A percentile compares a stretch with the other conserved stretches of the same genome.
Conservation (phyloP, 2,888 invertebrate species). For the Scaptomyza flava region DNA sequence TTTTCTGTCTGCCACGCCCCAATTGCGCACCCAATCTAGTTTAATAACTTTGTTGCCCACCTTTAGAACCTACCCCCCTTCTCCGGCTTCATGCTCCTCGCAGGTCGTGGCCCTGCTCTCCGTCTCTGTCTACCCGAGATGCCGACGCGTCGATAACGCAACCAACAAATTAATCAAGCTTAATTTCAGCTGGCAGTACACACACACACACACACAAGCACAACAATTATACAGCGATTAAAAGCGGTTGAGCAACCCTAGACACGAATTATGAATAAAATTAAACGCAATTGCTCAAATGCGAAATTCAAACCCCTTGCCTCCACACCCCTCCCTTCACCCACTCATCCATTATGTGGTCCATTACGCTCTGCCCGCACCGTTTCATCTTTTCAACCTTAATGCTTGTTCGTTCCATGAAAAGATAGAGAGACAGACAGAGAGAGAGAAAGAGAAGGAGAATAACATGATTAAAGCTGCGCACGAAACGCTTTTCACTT, state of each 20-base stretch:
- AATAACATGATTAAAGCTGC: slow-evolving; percentile 70
- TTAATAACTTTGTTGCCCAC: slow-evolving; percentile 69
- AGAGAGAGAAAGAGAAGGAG: slow-evolving; percentile 42
- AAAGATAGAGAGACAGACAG: slow-evolving; percentile 37
- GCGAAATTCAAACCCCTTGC: slow-evolving; percentile 36
- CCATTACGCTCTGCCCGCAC: slow-evolving; percentile 1
- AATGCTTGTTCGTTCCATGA: slow-evolving; percentile 44
- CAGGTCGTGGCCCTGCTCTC: slow-evolving; percentile 30
- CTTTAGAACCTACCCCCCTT: not conserved
- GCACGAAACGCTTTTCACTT: slow-evolving; percentile 80
- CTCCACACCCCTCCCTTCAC: not conserved
- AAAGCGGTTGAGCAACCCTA: slow-evolving; percentile 56
- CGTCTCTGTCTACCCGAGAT: slow-evolving; percentile 43
- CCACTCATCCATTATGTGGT: slow-evolving; percentile 1
- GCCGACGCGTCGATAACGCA: slow-evolving; percentile 65
- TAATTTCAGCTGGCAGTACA: slow-evolving; percentile 60
- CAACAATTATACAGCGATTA: slow-evolving; percentile 64
- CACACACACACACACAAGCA: slow-evolving; percentile 22
- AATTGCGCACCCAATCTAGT: slow-evolving; percentile 73
- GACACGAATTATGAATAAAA: slow-evolving; percentile 78
- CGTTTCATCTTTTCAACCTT: slow-evolving; percentile 8
- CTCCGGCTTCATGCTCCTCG: not conserved
- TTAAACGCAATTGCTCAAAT: slow-evolving; percentile 76
- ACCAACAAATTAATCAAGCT: slow-evolving; percentile 75
- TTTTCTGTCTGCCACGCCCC: slow-evolving; percentile 58